A percentile compares a stretch with the other conserved stretches of the same genome.
Conservation (phyloP, 2,797 vertebrate species). For the Xyrichtys novacula region DNA sequence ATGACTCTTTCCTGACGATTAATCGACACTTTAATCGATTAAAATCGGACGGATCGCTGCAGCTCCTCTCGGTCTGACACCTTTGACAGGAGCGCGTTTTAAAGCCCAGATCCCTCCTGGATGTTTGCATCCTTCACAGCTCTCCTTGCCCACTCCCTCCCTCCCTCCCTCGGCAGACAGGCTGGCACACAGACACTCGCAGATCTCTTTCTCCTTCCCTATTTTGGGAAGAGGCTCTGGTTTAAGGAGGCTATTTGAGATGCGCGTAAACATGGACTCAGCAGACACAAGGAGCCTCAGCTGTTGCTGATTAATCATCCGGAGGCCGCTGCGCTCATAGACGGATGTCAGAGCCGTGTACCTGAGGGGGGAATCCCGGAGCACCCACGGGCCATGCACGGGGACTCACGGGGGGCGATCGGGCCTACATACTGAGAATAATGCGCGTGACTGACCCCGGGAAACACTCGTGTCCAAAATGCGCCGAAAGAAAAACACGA, state of each 20-base stretch:
- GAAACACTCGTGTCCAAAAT: conserved; percentile 6
- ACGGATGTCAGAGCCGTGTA: conserved; percentile 38
- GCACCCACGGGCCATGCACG: conserved; percentile 44
- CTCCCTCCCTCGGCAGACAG: conserved; percentile 28
- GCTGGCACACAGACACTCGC: conserved; percentile 26
- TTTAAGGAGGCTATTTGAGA: conserved; percentile 90
- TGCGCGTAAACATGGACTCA: conserved; percentile 90
- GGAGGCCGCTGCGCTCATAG: conserved; percentile 41
- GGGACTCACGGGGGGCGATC: conserved; percentile 26
- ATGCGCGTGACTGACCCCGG: neutral
- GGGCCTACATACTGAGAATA: conserved; percentile 10
- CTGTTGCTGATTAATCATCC: conserved; percentile 90
- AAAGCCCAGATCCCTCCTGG: neutral
- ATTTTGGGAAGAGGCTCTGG: conserved; percentile 88
- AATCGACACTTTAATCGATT: conserved; percentile 7
- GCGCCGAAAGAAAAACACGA: conserved; percentile 5
- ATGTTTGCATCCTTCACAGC: conserved; percentile 5
- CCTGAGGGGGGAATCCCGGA: conserved; percentile 73
- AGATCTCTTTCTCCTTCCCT: conserved; percentile 77
- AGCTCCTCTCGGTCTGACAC: neutral
- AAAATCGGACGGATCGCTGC: neutral
- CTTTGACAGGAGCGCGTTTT: neutral
- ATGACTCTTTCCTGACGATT: conserved; percentile 1
- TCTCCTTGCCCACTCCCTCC: conserved; percentile 3
- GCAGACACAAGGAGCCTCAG: conserved; percentile 88